Evolutionary conservation across 2,888 invertebrate genomes (phyloP), one percentile per base, ranked within the genome.

Genomic region (Hydraecia micacea): DNA sequence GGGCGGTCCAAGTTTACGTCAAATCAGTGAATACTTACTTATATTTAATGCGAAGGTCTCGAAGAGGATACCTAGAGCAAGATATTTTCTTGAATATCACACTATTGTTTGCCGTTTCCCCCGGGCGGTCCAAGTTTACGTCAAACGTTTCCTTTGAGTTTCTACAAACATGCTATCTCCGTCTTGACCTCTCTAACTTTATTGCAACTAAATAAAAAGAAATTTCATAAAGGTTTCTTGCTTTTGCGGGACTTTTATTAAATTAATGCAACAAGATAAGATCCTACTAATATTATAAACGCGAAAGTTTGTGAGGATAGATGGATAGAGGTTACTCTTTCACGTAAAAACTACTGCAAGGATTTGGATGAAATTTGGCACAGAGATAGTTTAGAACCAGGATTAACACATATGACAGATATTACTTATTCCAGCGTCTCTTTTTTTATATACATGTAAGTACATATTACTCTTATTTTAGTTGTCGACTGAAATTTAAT

Each of bases 1-100:
- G 75, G 79, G 85, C 75, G 77, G n/a, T 42, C 69, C 77, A 78
- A 84, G 68, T 83, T 78, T 74, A 84, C 84, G 81, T 84, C 18
- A n/a, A n/a, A n/a, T n/a, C 66, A 58, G 7, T 52, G 84, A 88
- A 91, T 91, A 89, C 86, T 89, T 91, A 89, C 86, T 89, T 28
- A 46, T 46, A 67, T 49, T 85, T 79, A 90, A 39, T 77, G 42
- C 11, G 42, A 73, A 70, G 21, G n/a, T 76, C 75, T 84, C 55
- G 63, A 69, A 71, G 84, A 79, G 79, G 86, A 77, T 32, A 32
- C 32, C 32, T 79, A 78, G 77, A 77, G 76, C 75, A 58, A 77
- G 79, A 83, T 84, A 73, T 88, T 89, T 89, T 87, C 72, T 78
- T 74, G 67, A 71, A 80, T 75, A 85, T 80, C 80, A 77, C 81